Evolutionary conservation across 2,113 vertebrate species (phyloP), one percentile per base, ranked within the genome.

Genomic region (Calyptommatus sinebrachiatus): DNA sequence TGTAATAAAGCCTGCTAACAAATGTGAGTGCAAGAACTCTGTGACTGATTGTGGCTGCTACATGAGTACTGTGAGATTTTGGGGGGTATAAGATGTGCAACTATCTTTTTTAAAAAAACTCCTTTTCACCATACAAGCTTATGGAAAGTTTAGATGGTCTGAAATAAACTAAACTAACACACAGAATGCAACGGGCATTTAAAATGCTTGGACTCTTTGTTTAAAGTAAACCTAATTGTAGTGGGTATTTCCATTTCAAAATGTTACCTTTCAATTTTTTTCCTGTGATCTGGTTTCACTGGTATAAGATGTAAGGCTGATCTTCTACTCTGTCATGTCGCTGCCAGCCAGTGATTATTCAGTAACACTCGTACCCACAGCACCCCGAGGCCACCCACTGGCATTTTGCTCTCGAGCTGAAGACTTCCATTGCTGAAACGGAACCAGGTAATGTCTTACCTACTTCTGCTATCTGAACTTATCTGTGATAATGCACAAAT

Each of bases 401-500:
- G 73, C 66, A 76, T 81, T 81, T 61, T 81, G 73, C 79, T 76
- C 73, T 81, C 91, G 90, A 91, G 90, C 78, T 91, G 90, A 92
- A 91, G 87, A 90, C 88, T 91, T 92, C 92, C 92, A 93, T 91
- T 90, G 88, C 91, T 93, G 92, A 91, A 93, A 92, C 90, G 90
- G 92, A 92, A 93, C 83, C 89, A 93, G 85, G 90, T 90, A 90
- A 88, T 91, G 81, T 91, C 92, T 93, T 88, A 93, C 90, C 91
- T 92, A 85, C 10, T 92, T 88, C 91, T 91, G 82, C 79, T 81
- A 86, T 75, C 88, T 91, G 88, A 80, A 80, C 90, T 91, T 77
- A 88, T 84, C 88, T 89, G 16, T 65, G 79, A 45, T 84, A 82
- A 89, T 78, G 20, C 71, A 80, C 18, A 79, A 83, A 86, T 22